phyloP scores from a whole-genome alignment of 2,888 invertebrate genomes.

The Rhamnusium bicolor region DNA sequence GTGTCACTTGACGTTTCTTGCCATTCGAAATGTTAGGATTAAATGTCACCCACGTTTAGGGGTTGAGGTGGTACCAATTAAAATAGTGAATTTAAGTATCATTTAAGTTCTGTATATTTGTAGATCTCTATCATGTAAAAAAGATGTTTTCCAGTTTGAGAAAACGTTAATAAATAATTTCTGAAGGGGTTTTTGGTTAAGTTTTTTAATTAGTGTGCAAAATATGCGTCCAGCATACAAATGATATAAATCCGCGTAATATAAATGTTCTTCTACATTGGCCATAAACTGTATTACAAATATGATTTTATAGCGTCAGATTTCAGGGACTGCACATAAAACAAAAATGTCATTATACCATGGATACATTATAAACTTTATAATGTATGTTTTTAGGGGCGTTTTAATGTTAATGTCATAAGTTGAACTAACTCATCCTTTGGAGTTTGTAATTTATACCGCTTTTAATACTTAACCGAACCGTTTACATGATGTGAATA shows the following conservation, averaged over 20 bases:
- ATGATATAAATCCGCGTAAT: constrained; percentile 6
- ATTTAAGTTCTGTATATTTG: too few species aligned
- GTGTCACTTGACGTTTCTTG: too few species aligned
- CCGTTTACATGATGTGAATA: constrained; percentile 56
- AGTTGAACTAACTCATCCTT: constrained; percentile 47
- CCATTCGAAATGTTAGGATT: too few species aligned
- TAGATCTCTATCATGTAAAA: too few species aligned
- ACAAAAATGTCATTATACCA: constrained; percentile 38
- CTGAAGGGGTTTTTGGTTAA: too few species aligned
- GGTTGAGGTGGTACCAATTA: too few species aligned
- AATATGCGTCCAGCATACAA: neutral
- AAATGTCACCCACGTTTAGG: too few species aligned
- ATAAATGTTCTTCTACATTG: constrained; percentile 5
- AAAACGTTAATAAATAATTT: too few species aligned
- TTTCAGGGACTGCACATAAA: constrained; percentile 32
- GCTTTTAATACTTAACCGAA: constrained; percentile 45
- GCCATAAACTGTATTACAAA: constrained; percentile 17
- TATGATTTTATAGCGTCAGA: constrained; percentile 25
- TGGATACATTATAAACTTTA: constrained; percentile 47
- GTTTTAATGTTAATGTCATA: constrained; percentile 50
- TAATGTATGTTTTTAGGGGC: constrained; percentile 48
- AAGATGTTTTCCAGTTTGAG: too few species aligned
- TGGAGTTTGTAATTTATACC: constrained; percentile 54
- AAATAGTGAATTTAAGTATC: too few species aligned
- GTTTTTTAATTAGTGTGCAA: too few species aligned